phyloP scores from a whole-genome alignment of 2,113 vertebrate species.

The Dasypus novemcinctus region DNA sequence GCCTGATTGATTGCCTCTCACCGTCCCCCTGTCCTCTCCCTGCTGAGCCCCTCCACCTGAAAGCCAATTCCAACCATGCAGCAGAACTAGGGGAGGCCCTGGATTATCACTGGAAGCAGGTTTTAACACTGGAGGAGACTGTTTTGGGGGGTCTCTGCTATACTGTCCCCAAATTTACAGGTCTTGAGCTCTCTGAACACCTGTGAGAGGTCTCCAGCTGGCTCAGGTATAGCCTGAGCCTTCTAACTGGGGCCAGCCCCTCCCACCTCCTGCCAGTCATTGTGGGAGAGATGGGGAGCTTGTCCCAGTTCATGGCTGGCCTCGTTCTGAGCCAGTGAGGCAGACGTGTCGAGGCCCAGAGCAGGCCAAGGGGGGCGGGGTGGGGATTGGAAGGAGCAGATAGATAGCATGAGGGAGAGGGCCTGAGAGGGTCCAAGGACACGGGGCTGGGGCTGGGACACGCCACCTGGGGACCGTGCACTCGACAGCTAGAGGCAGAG shows the following conservation, averaged over 20 bases:
- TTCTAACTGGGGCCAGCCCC: background rate
- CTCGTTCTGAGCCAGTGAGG: background rate
- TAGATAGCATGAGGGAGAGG: background rate
- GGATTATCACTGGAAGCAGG: background rate
- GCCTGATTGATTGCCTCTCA: background rate
- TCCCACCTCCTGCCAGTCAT: background rate
- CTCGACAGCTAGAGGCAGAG: background rate
- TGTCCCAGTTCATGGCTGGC: background rate
- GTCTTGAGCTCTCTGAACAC: background rate
- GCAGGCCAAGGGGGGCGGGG: background rate
- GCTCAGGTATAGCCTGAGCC: background rate
- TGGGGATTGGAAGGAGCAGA: background rate
- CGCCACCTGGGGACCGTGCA: background rate
- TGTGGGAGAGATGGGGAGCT: background rate
- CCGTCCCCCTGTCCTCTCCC: background rate
- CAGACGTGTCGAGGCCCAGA: background rate
- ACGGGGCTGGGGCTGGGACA: background rate
- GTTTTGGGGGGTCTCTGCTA: background rate
- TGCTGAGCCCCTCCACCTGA: background rate
- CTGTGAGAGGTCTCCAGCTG: background rate
- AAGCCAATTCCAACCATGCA: background rate
- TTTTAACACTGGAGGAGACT: background rate
- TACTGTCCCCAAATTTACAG: background rate
- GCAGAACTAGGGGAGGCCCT: background rate
- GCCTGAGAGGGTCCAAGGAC: too few relatives aligned